These are phyloP conservation scores for Paragorgia papillata DNA, from an alignment of 92 coral and sea anemone species.

Conservation along the genomic window DNA sequence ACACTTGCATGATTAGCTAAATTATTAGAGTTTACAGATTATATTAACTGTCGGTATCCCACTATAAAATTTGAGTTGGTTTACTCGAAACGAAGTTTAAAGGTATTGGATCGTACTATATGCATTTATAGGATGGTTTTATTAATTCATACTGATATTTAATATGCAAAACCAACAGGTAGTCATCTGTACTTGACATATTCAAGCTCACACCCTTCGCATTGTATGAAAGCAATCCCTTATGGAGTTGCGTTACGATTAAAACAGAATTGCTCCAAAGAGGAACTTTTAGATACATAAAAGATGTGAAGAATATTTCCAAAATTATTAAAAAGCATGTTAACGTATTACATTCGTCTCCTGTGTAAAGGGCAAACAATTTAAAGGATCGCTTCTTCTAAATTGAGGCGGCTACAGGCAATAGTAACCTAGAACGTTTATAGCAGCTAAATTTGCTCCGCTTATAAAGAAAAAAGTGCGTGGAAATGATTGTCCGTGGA, in stretches of 20 bases:
- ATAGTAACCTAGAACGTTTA: too few relatives aligned
- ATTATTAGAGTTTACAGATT: slow-evolving; percentile 25
- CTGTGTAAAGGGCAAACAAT: too few relatives aligned
- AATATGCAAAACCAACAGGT: slow-evolving; percentile 27
- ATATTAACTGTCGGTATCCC: slow-evolving; percentile 31
- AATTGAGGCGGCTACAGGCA: too few relatives aligned
- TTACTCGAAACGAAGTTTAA: not conserved
- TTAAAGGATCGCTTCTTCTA: too few relatives aligned
- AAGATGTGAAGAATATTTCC: slow-evolving; percentile 30
- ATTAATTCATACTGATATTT: slow-evolving; percentile 13
- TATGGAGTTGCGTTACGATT: slow-evolving; percentile 33
- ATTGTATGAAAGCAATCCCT: slow-evolving; percentile 29
- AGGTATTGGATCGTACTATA: slow-evolving; percentile 11
- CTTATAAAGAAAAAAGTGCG: too few relatives aligned
- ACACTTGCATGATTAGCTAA: slow-evolving; percentile 23
- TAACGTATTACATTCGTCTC: not conserved
- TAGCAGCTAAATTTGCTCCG: too few relatives aligned
- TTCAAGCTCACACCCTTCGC: slow-evolving; percentile 9
- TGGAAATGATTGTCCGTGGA: too few relatives aligned
- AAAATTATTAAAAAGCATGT: slow-evolving; percentile 30
- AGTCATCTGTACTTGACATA: slow-evolving; percentile 25
- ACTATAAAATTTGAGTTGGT: slow-evolving; percentile 31
- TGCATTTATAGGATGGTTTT: slow-evolving; percentile 10
- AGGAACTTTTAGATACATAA: not conserved
- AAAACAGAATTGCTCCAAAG: slow-evolving; percentile 22